phyloP scores from a whole-genome alignment of 1,140 invertebrate genomes.

The Pogonus chalceus region DNA sequence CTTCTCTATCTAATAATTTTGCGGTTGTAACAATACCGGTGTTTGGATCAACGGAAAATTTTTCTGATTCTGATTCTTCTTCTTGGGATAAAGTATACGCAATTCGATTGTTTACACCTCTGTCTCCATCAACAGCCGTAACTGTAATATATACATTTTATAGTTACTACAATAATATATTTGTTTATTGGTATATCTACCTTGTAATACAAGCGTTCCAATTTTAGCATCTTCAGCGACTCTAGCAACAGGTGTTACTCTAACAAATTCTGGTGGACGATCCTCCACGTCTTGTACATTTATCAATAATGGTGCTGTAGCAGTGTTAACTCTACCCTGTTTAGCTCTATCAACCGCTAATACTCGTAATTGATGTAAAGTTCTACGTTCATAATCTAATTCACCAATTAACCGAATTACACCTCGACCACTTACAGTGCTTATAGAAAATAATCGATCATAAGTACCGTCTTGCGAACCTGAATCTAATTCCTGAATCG shows the following conservation, averaged over 20 bases:
- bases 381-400: conserved; percentile 82
- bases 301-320: conserved; percentile 76
- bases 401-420: conserved; percentile 62
- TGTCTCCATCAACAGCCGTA: conserved; percentile 83
- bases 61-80: conserved; percentile 58
- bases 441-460: conserved; percentile 65
- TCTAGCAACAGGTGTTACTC: conserved; percentile 74
- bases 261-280: conserved; percentile 81
- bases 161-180: background rate
- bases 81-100: conserved; percentile 69
- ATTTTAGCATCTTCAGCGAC: conserved; percentile 75
- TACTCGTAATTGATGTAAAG: conserved; percentile 75
- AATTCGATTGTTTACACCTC: conserved; percentile 82
- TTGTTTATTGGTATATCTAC: conserved; percentile 33
- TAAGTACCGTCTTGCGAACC: too few relatives aligned
- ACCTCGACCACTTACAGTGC: conserved; percentile 80
- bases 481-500: conserved; percentile 62
- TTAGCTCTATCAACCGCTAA: conserved; percentile 78
- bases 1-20: conserved; percentile 69
- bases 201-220: conserved; percentile 71
- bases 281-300: conserved; percentile 84
- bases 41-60: conserved; percentile 64
- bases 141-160: conserved; percentile 42
- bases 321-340: conserved; percentile 70
- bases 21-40: conserved; percentile 73